Conservation (phyloP, 2,113 vertebrate species). For the Syngnathus floridae region DNA sequence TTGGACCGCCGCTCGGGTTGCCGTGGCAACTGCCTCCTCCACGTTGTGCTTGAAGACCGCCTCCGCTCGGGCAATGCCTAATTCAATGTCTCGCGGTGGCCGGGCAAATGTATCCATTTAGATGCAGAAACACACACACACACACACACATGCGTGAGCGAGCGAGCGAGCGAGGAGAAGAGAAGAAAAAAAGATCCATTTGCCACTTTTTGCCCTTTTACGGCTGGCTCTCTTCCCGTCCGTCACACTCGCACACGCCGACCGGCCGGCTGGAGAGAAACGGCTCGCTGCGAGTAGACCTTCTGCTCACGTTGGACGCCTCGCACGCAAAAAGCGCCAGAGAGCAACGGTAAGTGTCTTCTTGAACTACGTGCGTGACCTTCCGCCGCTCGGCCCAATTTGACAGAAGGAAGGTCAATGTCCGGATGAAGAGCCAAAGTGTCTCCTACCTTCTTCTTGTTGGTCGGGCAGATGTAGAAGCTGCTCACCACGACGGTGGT, state of each 20-base stretch:
- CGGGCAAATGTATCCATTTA: conserved; percentile 60
- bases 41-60: not conserved
- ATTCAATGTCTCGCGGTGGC: conserved; percentile 21
- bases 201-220: conserved; percentile 56
- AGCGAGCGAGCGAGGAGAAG: conserved; percentile 17
- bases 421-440: no score
- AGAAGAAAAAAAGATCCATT: conserved; percentile 58
- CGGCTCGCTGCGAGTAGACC: conserved; percentile 9
- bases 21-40: not conserved
- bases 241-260: conserved; percentile 12
- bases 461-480: conserved; percentile 95
- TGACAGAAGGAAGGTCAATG: no score
- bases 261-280: conserved; percentile 17
- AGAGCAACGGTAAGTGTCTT: no score
- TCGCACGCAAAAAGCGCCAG: not conserved
- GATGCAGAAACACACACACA: conserved; percentile 37
- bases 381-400: no score
- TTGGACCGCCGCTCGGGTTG: not conserved
- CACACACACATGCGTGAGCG: not conserved
- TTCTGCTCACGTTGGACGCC: not conserved
- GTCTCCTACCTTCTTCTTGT: conserved; percentile 89
- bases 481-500: conserved; percentile 87
- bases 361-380: no score
- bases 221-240: conserved; percentile 11
- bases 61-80: not conserved